Evolutionary conservation across 2,113 vertebrate species (phyloP), one percentile per base, ranked within the genome.

Genomic region (Atherinomorus stipes): DNA sequence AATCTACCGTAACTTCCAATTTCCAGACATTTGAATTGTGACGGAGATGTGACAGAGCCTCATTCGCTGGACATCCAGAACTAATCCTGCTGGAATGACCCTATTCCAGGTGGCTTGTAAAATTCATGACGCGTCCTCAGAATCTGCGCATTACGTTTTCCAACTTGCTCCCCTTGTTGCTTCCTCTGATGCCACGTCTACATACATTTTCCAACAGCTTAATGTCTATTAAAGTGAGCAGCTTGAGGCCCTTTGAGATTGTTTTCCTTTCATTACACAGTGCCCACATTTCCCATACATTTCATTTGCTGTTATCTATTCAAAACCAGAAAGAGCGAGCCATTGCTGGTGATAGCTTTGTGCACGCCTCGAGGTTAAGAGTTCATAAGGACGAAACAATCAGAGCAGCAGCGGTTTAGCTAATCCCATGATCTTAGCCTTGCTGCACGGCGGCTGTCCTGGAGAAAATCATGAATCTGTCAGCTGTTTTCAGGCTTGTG

Each of bases 211-310:
- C 65, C 47, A 78, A 49, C 53, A 71, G 63, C 80, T 65, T n/a
- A 26, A 31, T 11, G 31, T 69, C 61, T 40, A 65, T 56, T 71
- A 59, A 45, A 49, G 31, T 7, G 51, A 84, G 67, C 66, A 51
- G 70, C 85, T 76, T 57, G 70, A 75, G 84, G 76, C 64, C 28
- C 23, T 76, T 56, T 65, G 42, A 79, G 65, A 87, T 87, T 52
- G 77, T 74, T 84, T 64, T 11, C 7, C 45, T 25, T 23, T 54
- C 54, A 69, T 71, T 67, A 42, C 54, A 26, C 52, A 12, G 56
- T 11, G 68, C 21, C 63, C 51, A 22, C 25, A 26, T 64, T 66
- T 26, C 61, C 58, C 38, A 67, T 42, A 40, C 68, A 64, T 79
- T 82, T 56, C 22, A 69, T 71, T 74, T 60, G 31, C 45, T 28